phyloP scores from a whole-genome alignment of 2,797 vertebrate genomes.

The Octomys mimax region DNA sequence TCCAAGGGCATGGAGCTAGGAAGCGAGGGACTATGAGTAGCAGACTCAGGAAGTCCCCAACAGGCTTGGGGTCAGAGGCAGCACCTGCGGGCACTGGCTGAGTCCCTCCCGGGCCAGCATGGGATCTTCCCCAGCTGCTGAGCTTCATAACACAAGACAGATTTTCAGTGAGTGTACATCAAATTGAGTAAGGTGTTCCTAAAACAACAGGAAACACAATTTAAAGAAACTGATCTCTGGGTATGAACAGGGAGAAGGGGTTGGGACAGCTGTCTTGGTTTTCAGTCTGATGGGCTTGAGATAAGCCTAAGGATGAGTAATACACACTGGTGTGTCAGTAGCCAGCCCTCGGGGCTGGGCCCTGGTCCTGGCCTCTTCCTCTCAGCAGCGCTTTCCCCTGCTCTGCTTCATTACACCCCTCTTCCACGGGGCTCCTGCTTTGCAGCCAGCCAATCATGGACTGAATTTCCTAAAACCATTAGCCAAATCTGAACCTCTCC shows the following conservation, averaged over 20 bases:
- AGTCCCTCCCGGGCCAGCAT: neutral
- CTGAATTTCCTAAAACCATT: neutral
- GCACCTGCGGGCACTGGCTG: accelerated
- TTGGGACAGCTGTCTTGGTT: neutral
- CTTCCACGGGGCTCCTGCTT: neutral
- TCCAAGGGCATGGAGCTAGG: neutral
- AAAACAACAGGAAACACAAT: neutral
- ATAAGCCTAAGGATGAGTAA: neutral
- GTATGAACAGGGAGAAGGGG: neutral
- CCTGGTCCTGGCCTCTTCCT: neutral
- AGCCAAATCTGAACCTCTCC: neutral
- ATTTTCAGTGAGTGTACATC: neutral
- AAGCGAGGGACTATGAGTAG: neutral
- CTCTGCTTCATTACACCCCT: neutral
- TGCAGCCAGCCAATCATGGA: neutral
- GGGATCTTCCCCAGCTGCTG: neutral
- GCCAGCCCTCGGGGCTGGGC: too few species aligned
- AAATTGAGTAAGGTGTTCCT: neutral
- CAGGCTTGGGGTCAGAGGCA: neutral
- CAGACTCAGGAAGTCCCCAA: neutral
- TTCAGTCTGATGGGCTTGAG: neutral
- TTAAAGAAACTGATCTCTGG: neutral
- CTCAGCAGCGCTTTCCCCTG: neutral
- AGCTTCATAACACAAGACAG: neutral
- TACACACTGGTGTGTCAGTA: neutral